Evolutionary conservation across 2,888 invertebrate species (phyloP).

Genomic region (Formica aserva): DNA sequence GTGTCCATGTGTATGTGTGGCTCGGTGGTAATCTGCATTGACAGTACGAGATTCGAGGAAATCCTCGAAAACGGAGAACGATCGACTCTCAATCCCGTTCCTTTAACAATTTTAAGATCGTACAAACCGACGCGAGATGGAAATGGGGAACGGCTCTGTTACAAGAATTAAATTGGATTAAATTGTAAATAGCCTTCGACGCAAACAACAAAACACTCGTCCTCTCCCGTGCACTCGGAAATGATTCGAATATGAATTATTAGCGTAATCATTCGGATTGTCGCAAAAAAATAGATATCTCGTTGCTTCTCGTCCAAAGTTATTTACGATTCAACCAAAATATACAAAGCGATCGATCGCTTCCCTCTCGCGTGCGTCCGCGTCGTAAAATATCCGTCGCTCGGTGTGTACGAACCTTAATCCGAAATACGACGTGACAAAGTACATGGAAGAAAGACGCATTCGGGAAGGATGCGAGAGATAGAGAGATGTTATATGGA

Average conservation of each 20-base stretch:
- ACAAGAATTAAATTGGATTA: neutral
- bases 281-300: neutral
- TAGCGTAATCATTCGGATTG: neutral
- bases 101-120: neutral
- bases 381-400: conserved; percentile 22
- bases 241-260: neutral
- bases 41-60: conserved; percentile 59
- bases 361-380: neutral
- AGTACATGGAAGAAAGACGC: conserved; percentile 71
- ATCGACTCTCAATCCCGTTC: conserved; percentile 34
- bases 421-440: conserved; percentile 28
- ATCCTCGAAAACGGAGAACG: conserved; percentile 53
- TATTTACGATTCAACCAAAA: neutral
- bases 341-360: neutral
- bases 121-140: conserved; percentile 19
- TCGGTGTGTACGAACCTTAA: conserved; percentile 36
- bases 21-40: conserved; percentile 69
- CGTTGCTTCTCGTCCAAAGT: neutral
- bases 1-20: conserved; percentile 37
- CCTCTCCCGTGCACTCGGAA: neutral
- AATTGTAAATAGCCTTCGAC: neutral
- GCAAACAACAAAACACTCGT: neutral
- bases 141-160: neutral
- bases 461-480: conserved; percentile 54
- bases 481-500: neutral